Percentiles rank a stretch among this genome's conserved stretches.
Evolutionary conservation across 2,888 invertebrate species (phyloP).

Genomic region (Brenthis ino): DNA sequence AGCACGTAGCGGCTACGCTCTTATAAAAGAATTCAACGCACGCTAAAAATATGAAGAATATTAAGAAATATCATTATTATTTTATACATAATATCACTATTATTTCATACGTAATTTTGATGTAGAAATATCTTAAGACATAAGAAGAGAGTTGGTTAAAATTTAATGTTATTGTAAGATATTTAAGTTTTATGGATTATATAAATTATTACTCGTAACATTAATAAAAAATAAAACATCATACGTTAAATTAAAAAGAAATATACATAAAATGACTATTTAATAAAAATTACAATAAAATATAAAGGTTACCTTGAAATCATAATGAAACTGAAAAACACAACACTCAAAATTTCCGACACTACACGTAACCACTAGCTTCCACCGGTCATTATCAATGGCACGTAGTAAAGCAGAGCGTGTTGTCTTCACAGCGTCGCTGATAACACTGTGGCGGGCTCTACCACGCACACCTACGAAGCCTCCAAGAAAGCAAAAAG

Average conservation of each 20-base stretch:
- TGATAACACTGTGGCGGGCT: conserved; percentile 57
- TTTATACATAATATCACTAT: too few species aligned
- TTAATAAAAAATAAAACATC: too few species aligned
- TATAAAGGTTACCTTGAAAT: conserved; percentile 57
- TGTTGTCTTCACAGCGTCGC: conserved; percentile 59
- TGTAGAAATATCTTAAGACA: too few species aligned
- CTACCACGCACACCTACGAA: conserved; percentile 52
- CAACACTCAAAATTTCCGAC: conserved; percentile 38
- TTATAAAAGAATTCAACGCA: conserved; percentile 48
- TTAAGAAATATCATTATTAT: too few species aligned
- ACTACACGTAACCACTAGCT: conserved; percentile 34
- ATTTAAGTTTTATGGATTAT: too few species aligned
- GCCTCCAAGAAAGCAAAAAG: conserved; percentile 53
- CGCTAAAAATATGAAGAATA: not conserved
- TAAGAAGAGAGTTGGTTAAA: too few species aligned
- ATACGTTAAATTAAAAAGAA: too few species aligned
- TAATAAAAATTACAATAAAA: not conserved
- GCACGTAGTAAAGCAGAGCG: conserved; percentile 45
- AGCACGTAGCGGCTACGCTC: conserved; percentile 49
- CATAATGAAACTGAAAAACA: conserved; percentile 53
- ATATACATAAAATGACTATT: too few species aligned
- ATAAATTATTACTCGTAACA: too few species aligned
- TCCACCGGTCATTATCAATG: conserved; percentile 32
- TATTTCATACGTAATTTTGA: too few species aligned
- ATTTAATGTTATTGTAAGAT: too few species aligned